Percentiles rank a stretch among this genome's conserved stretches.
Evolutionary conservation across 2,888 invertebrate genomes (phyloP).

Genomic region (Plemyria rubiginata): DNA sequence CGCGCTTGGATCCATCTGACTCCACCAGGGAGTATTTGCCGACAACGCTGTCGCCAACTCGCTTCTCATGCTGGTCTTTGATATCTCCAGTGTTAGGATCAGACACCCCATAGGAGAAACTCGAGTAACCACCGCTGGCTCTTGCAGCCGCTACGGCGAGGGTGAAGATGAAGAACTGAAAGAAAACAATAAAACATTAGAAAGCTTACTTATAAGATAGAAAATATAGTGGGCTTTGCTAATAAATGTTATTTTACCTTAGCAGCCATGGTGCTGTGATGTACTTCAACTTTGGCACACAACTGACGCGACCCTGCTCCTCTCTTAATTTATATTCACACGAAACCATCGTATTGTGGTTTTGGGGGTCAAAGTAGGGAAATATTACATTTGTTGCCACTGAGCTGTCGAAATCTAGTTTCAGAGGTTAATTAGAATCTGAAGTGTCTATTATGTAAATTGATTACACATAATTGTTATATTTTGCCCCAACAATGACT

Average conservation of each 20-base stretch:
- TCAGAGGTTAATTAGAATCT: constrained; percentile 61
- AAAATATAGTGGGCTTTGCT: constrained; percentile 4
- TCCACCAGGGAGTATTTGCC: constrained; percentile 76
- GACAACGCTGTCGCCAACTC: constrained; percentile 86
- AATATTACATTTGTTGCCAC: constrained; percentile 56
- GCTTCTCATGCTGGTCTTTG: constrained; percentile 83
- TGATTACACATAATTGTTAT: constrained; percentile 52
- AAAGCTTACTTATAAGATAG: background rate
- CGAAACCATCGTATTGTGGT: constrained; percentile 54
- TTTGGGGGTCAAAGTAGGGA: constrained; percentile 66
- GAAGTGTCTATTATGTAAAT: constrained; percentile 58
- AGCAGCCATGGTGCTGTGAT: constrained; percentile 60
- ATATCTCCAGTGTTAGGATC: constrained; percentile 70
- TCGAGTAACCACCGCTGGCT: constrained; percentile 60
- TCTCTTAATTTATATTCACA: constrained; percentile 67
- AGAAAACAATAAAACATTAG: constrained; percentile 32
- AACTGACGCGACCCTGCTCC: constrained; percentile 57
- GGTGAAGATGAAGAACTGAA: constrained; percentile 65
- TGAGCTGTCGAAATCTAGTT: constrained; percentile 55
- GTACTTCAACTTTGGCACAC: constrained; percentile 52
- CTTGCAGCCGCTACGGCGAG: constrained; percentile 56
- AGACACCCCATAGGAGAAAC: constrained; percentile 69
- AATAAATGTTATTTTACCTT: constrained; percentile 55
- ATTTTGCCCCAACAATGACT: constrained; percentile 52
- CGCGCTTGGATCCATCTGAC: constrained; percentile 84